phyloP scores from a whole-genome alignment of 2,113 vertebrate genomes.

The Dunckerocampus dactyliophorus region DNA sequence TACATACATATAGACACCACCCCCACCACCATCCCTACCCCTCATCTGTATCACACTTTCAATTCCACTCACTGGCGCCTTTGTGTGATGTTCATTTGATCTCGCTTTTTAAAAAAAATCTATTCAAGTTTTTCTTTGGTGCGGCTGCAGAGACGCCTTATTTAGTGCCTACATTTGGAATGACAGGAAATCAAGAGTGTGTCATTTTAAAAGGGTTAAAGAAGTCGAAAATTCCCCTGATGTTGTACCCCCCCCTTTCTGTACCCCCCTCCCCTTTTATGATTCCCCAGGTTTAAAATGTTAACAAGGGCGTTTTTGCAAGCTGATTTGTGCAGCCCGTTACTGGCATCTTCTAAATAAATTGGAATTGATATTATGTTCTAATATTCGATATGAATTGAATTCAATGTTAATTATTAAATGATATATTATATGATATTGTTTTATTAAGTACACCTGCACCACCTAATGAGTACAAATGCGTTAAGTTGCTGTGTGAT shows the following conservation, averaged over 20 bases:
- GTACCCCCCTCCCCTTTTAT: constrained; percentile 65
- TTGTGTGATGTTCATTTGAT: constrained; percentile 82
- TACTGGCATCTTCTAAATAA: no score
- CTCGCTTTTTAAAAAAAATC: constrained; percentile 78
- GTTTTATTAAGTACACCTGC: background rate
- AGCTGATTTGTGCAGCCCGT: constrained; percentile 64
- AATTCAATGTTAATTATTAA: no score
- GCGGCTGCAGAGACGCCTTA: constrained; percentile 64
- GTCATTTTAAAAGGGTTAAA: constrained; percentile 50
- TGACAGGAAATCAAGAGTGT: constrained; percentile 66
- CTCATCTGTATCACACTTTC: constrained; percentile 80
- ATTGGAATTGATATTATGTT: no score
- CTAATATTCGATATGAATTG: no score
- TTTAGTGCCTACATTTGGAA: constrained; percentile 73
- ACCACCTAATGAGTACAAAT: no score
- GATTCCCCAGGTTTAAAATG: constrained; percentile 71
- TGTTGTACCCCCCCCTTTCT: no score
- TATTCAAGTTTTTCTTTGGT: constrained; percentile 72
- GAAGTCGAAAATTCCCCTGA: constrained; percentile 55
- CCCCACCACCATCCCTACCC: constrained; percentile 18
- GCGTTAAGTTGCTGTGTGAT: no score
- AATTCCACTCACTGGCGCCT: constrained; percentile 78
- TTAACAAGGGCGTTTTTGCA: constrained; percentile 72
- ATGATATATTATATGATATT: no score
- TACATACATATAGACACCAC: constrained; percentile 7